phyloP scores from a whole-genome alignment of 2,113 vertebrate genomes.

The Microcebus lehilahytsara region DNA sequence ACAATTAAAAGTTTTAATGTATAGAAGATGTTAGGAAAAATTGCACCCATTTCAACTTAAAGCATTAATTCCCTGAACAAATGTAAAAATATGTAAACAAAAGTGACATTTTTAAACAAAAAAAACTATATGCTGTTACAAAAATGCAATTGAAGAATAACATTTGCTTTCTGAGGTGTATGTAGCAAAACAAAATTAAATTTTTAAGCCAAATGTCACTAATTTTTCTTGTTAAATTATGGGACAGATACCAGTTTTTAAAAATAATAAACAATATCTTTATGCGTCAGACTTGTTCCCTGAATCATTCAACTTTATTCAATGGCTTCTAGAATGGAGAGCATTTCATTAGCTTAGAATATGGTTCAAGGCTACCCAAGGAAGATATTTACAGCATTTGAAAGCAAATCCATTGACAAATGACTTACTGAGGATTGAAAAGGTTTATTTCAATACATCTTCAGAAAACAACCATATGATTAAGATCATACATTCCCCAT shows the following conservation, averaged over 20 bases:
- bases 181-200: neutral
- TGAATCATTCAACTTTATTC: neutral
- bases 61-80: neutral
- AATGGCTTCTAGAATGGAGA: neutral
- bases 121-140: neutral
- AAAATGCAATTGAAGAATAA: neutral
- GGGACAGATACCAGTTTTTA: neutral
- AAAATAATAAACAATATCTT: neutral
- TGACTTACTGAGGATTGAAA: neutral
- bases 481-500: neutral
- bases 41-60: neutral
- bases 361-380: neutral
- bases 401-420: neutral
- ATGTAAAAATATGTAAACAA: conserved; percentile 2
- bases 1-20: conserved; percentile 33
- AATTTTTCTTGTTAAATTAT: neutral
- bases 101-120: neutral
- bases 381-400: neutral
- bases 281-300: neutral
- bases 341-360: neutral
- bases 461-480: neutral
- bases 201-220: neutral
- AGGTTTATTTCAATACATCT: neutral
- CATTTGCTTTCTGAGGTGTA: neutral
- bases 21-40: neutral